Conservation (phyloP, 1,140 invertebrate genomes). For the Caerostris darwini region DNA sequence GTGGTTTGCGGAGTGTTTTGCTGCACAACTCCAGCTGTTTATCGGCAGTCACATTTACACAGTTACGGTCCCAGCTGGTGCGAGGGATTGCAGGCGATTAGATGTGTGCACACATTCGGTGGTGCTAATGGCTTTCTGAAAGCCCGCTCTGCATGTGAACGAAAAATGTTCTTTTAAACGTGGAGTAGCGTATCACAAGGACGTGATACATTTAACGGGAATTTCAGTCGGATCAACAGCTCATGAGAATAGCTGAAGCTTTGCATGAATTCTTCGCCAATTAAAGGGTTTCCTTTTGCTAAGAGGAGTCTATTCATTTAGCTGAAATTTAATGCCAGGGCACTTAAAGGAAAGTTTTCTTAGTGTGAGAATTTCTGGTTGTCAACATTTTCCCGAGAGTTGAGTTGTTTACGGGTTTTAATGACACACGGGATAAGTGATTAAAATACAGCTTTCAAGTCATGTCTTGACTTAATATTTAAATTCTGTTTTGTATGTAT, state of each 20-base stretch:
- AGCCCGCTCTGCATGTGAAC: background rate
- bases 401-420: no score
- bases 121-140: conserved; percentile 22
- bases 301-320: background rate
- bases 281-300: background rate
- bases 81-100: conserved; percentile 4
- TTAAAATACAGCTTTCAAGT: no score
- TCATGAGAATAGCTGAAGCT: background rate
- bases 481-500: no score
- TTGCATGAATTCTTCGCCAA: background rate
- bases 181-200: background rate
- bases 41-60: conserved; percentile 28
- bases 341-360: no score
- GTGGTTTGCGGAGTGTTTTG: background rate
- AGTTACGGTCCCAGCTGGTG: background rate
- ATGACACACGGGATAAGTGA: no score
- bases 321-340: no score
- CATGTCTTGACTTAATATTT: no score
- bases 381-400: no score
- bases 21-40: background rate
- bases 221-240: background rate
- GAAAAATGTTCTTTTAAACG: background rate
- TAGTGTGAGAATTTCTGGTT: no score
- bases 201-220: background rate
- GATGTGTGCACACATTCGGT: background rate